A percentile compares a stretch with the other conserved stretches of the same genome.
These are phyloP conservation scores for Noctua janthe DNA, from an alignment of 2,888 invertebrate species.

Conservation along the genomic window DNA sequence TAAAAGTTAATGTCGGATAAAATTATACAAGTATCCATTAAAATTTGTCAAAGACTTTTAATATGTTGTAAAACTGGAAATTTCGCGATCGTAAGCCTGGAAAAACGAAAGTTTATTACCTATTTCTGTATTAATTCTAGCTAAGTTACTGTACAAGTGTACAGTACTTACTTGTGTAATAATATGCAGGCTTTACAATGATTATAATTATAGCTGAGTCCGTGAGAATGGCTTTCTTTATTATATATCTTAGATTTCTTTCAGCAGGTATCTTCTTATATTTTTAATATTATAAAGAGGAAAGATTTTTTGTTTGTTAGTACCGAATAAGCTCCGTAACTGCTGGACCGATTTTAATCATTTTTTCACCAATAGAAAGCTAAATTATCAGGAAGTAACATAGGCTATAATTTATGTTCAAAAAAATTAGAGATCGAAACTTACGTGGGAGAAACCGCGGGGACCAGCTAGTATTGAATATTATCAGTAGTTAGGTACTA, in stretches of 20 bases:
- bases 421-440: too few species aligned
- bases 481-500: not conserved
- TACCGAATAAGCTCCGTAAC: too few species aligned
- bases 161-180: constrained; percentile 34
- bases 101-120: constrained; percentile 66
- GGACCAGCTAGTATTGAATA: not conserved
- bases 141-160: constrained; percentile 43
- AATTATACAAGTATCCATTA: constrained; percentile 71
- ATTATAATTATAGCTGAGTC: constrained; percentile 19
- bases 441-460: too few species aligned
- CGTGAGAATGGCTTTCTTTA: constrained; percentile 33
- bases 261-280: not conserved
- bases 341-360: too few species aligned
- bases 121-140: constrained; percentile 64
- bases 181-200: constrained; percentile 42
- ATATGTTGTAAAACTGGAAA: constrained; percentile 71
- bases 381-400: too few species aligned
- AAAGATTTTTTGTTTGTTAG: too few species aligned
- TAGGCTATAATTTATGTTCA: too few species aligned
- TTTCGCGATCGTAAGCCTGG: constrained; percentile 55
- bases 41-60: constrained; percentile 74
- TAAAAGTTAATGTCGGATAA: constrained; percentile 71
- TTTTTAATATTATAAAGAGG: too few species aligned
- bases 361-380: too few species aligned
- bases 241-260: not conserved